A percentile compares a stretch with the other conserved stretches of the same genome.
Evolutionary conservation across 2,797 vertebrate species (phyloP).

Genomic region (Vespertilio murinus): DNA sequence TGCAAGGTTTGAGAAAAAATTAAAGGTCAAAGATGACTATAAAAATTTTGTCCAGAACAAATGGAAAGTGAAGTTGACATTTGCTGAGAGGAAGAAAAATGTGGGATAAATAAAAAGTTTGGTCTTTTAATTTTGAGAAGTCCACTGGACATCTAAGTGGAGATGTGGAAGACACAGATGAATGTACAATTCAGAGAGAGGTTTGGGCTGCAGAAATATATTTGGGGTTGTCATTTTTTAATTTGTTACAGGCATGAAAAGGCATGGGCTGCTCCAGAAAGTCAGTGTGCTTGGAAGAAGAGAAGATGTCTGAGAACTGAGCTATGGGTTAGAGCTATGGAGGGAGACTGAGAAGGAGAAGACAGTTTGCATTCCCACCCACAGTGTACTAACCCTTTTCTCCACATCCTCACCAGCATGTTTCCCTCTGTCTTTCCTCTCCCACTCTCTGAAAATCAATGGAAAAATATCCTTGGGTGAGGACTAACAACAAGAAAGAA

Average conservation of each 20-base stretch:
- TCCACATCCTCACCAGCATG: too few relatives aligned
- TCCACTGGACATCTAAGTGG: background rate
- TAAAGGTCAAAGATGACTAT: background rate
- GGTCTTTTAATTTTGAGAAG: background rate
- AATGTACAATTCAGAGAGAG: background rate
- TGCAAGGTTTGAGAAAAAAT: background rate
- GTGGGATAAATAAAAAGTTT: background rate
- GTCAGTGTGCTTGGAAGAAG: background rate
- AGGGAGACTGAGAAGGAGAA: background rate
- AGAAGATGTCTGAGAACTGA: background rate
- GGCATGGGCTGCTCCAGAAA: background rate
- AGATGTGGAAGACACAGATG: background rate
- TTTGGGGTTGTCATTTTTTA: background rate
- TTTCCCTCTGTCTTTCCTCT: too few relatives aligned
- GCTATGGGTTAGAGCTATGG: background rate
- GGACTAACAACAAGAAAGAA: background rate
- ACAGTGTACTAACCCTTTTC: too few relatives aligned
- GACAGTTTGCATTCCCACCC: too few relatives aligned
- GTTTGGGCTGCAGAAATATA: background rate
- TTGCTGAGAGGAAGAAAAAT: background rate
- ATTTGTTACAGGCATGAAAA: background rate
- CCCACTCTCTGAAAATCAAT: too few relatives aligned
- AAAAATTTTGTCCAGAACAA: background rate
- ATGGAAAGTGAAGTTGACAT: background rate
- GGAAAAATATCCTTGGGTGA: background rate